Percentiles rank a stretch among this genome's conserved stretches.
Evolutionary conservation across 2,113 vertebrate species (phyloP).

Genomic region (Calyptommatus sinebrachiatus): DNA sequence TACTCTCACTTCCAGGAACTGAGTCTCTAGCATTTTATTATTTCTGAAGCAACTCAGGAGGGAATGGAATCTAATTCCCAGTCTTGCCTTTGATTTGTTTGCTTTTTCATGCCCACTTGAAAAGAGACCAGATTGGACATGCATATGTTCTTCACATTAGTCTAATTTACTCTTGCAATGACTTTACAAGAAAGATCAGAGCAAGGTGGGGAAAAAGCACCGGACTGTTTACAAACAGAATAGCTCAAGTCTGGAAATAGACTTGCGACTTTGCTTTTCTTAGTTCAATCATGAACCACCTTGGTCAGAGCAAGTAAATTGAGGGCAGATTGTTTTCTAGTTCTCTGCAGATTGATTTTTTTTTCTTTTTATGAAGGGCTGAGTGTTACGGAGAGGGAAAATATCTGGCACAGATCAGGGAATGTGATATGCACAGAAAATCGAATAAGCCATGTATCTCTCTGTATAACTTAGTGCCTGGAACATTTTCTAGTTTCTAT

Average conservation of each 20-base stretch:
- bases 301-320: conserved; percentile 38
- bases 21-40: conserved; percentile 23
- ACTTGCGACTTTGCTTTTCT: not conserved
- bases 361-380: conserved; percentile 27
- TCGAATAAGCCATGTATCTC: not conserved
- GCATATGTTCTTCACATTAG: conserved; percentile 21
- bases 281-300: conserved; percentile 24
- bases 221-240: conserved; percentile 33
- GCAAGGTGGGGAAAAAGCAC: not conserved
- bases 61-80: not conserved
- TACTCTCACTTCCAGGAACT: conserved; percentile 36
- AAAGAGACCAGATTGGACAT: not conserved
- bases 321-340: conserved; percentile 29
- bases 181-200: conserved; percentile 9
- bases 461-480: not conserved
- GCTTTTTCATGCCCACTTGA: not conserved
- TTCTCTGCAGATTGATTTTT: conserved; percentile 34
- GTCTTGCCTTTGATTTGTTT: conserved; percentile 7
- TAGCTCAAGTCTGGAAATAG: not conserved
- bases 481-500: not conserved
- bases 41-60: conserved; percentile 22
- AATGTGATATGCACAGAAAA: not conserved
- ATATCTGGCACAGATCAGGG: conserved; percentile 21
- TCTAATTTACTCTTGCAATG: conserved; percentile 12
- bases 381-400: not conserved